Percentiles rank a stretch among this genome's conserved stretches.
These are phyloP conservation scores for Xiphydria camelus DNA, from an alignment of 2,888 invertebrate genomes.

Conservation along the genomic window DNA sequence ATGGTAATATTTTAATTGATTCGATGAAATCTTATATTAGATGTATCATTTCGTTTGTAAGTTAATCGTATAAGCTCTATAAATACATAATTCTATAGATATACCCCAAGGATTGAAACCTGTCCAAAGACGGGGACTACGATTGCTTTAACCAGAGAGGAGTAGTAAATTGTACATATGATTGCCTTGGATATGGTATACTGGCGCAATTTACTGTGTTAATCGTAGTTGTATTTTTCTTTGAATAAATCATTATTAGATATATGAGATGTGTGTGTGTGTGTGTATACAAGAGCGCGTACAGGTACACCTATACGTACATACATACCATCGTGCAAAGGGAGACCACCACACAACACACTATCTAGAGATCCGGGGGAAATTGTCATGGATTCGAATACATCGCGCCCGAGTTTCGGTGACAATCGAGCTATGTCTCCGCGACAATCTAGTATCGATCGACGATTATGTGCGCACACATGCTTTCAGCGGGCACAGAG, in stretches of 20 bases:
- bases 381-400: too few relatives aligned
- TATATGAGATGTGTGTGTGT: conserved; percentile 21
- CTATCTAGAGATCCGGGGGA: too few relatives aligned
- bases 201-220: conserved; percentile 50
- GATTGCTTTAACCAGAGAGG: conserved; percentile 21
- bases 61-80: too few relatives aligned
- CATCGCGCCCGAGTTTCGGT: too few relatives aligned
- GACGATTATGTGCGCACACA: too few relatives aligned
- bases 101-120: neutral
- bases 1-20: conserved; percentile 31
- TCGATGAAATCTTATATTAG: conserved; percentile 28
- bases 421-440: too few relatives aligned
- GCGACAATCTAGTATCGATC: too few relatives aligned
- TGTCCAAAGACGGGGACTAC: neutral
- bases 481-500: too few relatives aligned
- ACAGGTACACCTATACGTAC: neutral
- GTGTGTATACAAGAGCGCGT: neutral
- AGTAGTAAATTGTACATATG: conserved; percentile 47
- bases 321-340: too few relatives aligned
- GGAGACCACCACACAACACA: too few relatives aligned
- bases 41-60: conserved; percentile 40
- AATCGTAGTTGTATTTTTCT: conserved; percentile 53
- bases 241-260: conserved; percentile 51
- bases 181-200: conserved; percentile 45
- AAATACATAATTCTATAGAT: too few relatives aligned